phyloP scores from a whole-genome alignment of 2,797 vertebrate species.

The Danio kyathit region DNA sequence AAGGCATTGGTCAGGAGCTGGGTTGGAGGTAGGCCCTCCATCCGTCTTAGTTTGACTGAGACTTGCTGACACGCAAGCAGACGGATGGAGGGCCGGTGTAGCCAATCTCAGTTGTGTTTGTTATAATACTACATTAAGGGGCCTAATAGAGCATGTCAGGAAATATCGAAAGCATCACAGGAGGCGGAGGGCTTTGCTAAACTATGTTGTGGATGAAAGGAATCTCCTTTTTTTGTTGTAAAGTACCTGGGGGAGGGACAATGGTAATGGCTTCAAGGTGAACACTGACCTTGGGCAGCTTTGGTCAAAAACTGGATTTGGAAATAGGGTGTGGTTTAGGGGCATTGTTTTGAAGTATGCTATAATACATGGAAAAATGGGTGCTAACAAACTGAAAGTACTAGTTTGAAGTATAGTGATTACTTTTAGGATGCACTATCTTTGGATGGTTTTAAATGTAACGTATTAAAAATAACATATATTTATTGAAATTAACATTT shows the following conservation, averaged over 20 bases:
- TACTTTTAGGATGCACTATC: no score
- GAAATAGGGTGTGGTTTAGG: neutral
- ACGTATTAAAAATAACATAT: no score
- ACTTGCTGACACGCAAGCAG: constrained; percentile 68
- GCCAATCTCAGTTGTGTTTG: constrained; percentile 66
- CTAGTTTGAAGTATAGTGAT: no score
- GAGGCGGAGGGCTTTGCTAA: constrained; percentile 46
- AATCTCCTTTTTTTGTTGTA: constrained; percentile 24
- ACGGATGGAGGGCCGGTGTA: constrained; percentile 59
- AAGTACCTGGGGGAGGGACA: constrained; percentile 14
- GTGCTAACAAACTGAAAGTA: no score
- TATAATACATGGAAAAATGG: neutral
- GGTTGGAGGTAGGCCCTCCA: constrained; percentile 63
- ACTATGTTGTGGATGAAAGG: constrained; percentile 57
- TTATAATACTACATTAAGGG: constrained; percentile 77
- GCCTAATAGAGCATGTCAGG: constrained; percentile 72
- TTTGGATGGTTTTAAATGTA: no score
- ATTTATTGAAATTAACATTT: no score
- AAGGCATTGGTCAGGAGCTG: constrained; percentile 47
- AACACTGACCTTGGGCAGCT: constrained; percentile 66
- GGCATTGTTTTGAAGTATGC: neutral
- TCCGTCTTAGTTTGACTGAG: constrained; percentile 82
- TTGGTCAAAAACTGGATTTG: neutral
- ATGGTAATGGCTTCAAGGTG: constrained; percentile 59
- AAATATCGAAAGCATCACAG: constrained; percentile 72